Percentiles rank a stretch among this genome's conserved stretches.
These are phyloP conservation scores for Oegoconia quadripuncta DNA, from an alignment of 2,888 invertebrate genomes.

Conservation along the genomic window DNA sequence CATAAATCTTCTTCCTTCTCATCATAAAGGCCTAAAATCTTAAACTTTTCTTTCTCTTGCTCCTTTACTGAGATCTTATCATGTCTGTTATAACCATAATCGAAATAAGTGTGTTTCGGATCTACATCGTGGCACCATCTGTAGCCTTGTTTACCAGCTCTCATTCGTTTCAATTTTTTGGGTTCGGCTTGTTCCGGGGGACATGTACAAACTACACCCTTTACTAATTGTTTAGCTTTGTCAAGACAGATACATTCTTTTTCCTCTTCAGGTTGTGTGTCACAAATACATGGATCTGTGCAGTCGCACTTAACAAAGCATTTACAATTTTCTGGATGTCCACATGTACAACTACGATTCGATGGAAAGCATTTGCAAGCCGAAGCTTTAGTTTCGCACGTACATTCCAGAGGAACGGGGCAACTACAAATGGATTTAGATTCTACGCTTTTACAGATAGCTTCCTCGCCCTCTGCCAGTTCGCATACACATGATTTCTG, in stretches of 20 bases:
- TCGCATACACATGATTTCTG: conserved; percentile 52
- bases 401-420: conserved; percentile 36
- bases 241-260: conserved; percentile 48
- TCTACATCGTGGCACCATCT: conserved; percentile 67
- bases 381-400: conserved; percentile 32
- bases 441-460: conserved; percentile 37
- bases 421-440: conserved; percentile 49
- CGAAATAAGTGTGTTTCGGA: conserved; percentile 64
- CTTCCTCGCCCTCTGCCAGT: conserved; percentile 29
- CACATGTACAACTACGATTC: conserved; percentile 45
- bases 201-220: conserved; percentile 40
- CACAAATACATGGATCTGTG: conserved; percentile 53
- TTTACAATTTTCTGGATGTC: conserved; percentile 51
- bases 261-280: conserved; percentile 28
- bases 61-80: conserved; percentile 46
- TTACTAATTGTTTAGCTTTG: conserved; percentile 25
- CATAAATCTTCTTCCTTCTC: conserved; percentile 31
- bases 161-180: conserved; percentile 46
- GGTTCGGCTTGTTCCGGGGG: conserved; percentile 24
- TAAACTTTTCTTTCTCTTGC: conserved; percentile 39
- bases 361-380: conserved; percentile 50
- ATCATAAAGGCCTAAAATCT: conserved; percentile 51
- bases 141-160: conserved; percentile 60
- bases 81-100: conserved; percentile 56
- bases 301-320: conserved; percentile 54